Conservation (phyloP, 2,113 vertebrate genomes). For the Periophthalmodon schlosseri region DNA sequence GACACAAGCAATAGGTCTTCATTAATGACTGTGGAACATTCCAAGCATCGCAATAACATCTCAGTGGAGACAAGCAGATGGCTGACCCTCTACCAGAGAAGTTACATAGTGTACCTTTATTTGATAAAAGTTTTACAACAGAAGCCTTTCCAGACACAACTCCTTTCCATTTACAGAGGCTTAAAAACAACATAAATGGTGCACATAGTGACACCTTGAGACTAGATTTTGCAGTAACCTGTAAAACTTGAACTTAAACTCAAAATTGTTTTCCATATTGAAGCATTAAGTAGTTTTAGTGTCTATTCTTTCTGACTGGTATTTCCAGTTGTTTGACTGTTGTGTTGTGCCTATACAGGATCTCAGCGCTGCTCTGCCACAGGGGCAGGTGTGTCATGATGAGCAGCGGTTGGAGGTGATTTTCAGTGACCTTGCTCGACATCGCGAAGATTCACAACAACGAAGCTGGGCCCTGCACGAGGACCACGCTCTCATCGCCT, state of each 20-base stretch:
- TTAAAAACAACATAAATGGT: not conserved
- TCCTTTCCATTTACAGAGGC: not conserved
- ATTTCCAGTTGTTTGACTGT: slow-evolving; percentile 8
- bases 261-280: not conserved
- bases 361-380: slow-evolving; percentile 83
- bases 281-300: not conserved
- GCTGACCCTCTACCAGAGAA: too few species aligned
- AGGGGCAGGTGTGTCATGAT: slow-evolving; percentile 93
- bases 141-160: not conserved
- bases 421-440: slow-evolving; percentile 88
- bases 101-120: too few species aligned
- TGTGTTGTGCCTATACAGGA: slow-evolving; percentile 73
- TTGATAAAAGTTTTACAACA: not conserved
- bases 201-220: not conserved
- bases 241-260: not conserved
- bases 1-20: too few species aligned
- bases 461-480: slow-evolving; percentile 87
- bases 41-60: too few species aligned
- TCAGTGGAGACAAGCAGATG: too few species aligned
- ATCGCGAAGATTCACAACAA: slow-evolving; percentile 94
- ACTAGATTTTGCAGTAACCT: not conserved
- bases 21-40: too few species aligned
- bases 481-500: slow-evolving; percentile 77
- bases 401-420: slow-evolving; percentile 96
- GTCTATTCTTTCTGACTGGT: slow-evolving; percentile 3